A percentile compares a stretch with the other conserved stretches of the same genome.
Evolutionary conservation across 2,797 vertebrate species (phyloP).

Genomic region (Centroberyx gerrardi): DNA sequence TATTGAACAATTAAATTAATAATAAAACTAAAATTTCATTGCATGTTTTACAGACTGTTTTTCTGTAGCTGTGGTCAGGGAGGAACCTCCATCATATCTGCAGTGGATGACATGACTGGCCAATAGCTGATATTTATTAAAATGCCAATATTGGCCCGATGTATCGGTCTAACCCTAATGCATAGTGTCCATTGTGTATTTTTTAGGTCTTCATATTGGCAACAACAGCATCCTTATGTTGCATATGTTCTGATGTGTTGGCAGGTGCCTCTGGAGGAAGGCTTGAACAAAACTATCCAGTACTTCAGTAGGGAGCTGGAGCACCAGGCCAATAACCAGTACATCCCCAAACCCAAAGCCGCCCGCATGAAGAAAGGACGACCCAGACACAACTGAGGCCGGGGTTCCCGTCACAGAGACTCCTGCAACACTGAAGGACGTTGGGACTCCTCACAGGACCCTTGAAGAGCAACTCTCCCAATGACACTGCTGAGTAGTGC

Average conservation of each 20-base stretch:
- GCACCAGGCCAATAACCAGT: slow-evolving; percentile 98
- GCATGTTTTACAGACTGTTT: too few relatives aligned
- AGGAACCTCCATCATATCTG: too few relatives aligned
- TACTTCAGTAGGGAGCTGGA: slow-evolving; percentile 98
- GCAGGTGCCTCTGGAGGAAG: slow-evolving; percentile 97
- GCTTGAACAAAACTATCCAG: slow-evolving; percentile 98
- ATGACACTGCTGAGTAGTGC: slow-evolving; percentile 71
- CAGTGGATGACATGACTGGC: too few relatives aligned
- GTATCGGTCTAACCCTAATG: too few relatives aligned
- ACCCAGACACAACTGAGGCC: slow-evolving; percentile 90
- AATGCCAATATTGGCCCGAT: too few relatives aligned
- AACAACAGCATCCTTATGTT: background rate
- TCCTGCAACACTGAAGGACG: slow-evolving; percentile 20
- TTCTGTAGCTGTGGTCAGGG: too few relatives aligned
- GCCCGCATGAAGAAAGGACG: slow-evolving; percentile 97
- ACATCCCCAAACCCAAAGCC: slow-evolving; percentile 98
- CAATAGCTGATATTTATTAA: too few relatives aligned
- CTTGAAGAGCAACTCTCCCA: slow-evolving; percentile 63
- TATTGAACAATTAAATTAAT: too few relatives aligned
- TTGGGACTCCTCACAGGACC: slow-evolving; percentile 39
- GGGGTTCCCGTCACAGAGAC: background rate
- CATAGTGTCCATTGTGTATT: background rate
- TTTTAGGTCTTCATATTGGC: background rate
- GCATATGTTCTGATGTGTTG: slow-evolving; percentile 65
- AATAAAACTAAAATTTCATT: too few relatives aligned